phyloP scores from a whole-genome alignment of 2,888 invertebrate species.

The Mallateleia sp. region DNA sequence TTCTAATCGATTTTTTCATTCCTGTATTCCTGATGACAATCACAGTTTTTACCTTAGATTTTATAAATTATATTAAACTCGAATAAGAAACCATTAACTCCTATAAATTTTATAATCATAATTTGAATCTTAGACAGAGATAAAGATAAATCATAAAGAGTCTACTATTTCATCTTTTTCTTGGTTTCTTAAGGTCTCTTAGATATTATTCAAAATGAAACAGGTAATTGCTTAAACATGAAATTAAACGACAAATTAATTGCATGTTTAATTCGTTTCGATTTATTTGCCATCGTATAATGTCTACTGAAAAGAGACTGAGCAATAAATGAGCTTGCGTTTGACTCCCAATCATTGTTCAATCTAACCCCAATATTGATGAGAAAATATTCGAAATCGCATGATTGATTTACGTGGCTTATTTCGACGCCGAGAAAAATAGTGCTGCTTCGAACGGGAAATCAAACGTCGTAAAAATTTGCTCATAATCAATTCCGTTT shows the following conservation, averaged over 20 bases:
- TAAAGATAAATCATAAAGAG: conserved; percentile 29
- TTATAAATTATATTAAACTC: conserved; percentile 23
- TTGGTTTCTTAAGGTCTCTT: conserved; percentile 74
- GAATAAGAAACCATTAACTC: conserved; percentile 67
- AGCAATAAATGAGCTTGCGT: conserved; percentile 5
- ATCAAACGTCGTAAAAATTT: conserved; percentile 34
- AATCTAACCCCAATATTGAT: not conserved
- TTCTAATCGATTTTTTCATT: conserved; percentile 13
- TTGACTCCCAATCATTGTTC: conserved; percentile 1
- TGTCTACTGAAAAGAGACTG: conserved; percentile 42
- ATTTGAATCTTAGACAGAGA: not conserved
- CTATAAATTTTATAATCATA: conserved; percentile 23
- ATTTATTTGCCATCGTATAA: conserved; percentile 30
- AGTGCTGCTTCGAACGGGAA: conserved; percentile 1
- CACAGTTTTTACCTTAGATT: conserved; percentile 49
- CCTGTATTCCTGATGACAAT: conserved; percentile 56
- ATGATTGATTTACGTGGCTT: conserved; percentile 6
- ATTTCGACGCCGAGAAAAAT: not conserved
- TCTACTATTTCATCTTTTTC: conserved; percentile 58
- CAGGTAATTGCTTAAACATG: conserved; percentile 14
- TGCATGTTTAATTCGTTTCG: not conserved
- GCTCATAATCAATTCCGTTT: conserved; percentile 40
- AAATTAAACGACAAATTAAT: not conserved
- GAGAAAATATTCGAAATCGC: not conserved
- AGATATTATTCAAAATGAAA: conserved; percentile 20